These are phyloP conservation scores for Antechinus stuartii DNA, from an alignment of 2,113 vertebrate species.

Conservation along the genomic window DNA sequence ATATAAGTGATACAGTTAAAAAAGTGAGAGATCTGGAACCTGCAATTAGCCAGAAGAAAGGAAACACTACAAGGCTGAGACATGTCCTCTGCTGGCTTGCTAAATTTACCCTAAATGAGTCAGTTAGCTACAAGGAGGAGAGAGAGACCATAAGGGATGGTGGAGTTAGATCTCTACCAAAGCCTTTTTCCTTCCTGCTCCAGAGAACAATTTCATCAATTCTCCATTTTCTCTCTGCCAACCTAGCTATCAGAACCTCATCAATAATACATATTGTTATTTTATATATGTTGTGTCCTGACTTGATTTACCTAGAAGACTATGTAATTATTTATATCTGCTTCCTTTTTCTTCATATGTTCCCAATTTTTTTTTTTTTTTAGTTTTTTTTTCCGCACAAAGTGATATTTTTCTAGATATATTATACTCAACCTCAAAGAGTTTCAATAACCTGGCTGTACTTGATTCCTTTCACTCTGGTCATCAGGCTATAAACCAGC, in stretches of 20 bases:
- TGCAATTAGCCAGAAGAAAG: no score
- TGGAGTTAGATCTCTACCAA: no score
- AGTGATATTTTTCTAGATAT: background rate
- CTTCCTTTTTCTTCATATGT: background rate
- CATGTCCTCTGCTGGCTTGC: no score
- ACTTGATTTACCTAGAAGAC: background rate
- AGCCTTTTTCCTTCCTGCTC: no score
- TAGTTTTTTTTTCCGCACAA: no score
- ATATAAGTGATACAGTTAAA: background rate
- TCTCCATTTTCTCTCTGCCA: no score
- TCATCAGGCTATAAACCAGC: background rate
- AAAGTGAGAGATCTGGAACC: background rate
- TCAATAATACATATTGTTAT: background rate
- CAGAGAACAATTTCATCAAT: no score
- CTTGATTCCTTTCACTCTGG: background rate
- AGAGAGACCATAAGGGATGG: no score
- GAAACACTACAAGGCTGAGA: no score
- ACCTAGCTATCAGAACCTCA: no score
- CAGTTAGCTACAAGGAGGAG: no score
- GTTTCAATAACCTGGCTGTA: background rate
- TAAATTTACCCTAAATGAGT: no score
- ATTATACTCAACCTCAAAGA: background rate
- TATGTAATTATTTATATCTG: background rate
- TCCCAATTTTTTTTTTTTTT: background rate
- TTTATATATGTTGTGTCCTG: background rate